Evolutionary conservation across 1,140 invertebrate species (phyloP).

Genomic region (Brachystomella parvula): DNA sequence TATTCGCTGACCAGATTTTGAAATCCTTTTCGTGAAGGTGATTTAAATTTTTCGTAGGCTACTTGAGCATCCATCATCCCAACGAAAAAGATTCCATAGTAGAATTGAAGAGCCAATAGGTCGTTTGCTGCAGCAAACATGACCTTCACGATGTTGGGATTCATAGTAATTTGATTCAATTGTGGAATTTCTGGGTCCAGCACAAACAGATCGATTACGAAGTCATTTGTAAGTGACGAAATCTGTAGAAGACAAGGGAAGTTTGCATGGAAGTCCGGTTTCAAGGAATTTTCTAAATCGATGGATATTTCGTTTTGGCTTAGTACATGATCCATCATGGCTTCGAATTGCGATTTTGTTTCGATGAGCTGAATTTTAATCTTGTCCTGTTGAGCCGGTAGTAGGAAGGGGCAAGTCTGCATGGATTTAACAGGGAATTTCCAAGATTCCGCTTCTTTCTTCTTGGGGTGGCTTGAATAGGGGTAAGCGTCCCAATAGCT

Average conservation of each 20-base stretch:
- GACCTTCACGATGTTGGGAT: neutral
- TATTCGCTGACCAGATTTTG: too few relatives aligned
- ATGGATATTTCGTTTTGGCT: neutral
- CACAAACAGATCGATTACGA: neutral
- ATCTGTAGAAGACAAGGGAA: neutral
- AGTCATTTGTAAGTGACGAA: neutral
- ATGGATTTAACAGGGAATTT: too few relatives aligned
- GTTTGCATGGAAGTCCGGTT: neutral
- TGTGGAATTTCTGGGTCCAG: neutral
- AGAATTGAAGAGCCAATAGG: neutral
- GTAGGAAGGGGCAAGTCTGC: too few relatives aligned
- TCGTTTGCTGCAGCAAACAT: neutral
- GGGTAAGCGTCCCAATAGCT: too few relatives aligned
- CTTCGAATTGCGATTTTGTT: too few relatives aligned
- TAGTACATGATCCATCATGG: neutral
- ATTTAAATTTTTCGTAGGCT: neutral
- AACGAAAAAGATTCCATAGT: slow-evolving; percentile 2
- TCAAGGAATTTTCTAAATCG: neutral
- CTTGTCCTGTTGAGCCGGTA: too few relatives aligned
- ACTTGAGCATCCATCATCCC: neutral
- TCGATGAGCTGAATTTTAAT: too few relatives aligned
- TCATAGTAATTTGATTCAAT: neutral
- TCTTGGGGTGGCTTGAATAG: too few relatives aligned
- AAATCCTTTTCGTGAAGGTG: too few relatives aligned
- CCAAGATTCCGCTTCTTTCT: too few relatives aligned